Evolutionary conservation across 2,113 vertebrate genomes (phyloP), one percentile per base, ranked within the genome.

Genomic region (Bagarius yarrelli): DNA sequence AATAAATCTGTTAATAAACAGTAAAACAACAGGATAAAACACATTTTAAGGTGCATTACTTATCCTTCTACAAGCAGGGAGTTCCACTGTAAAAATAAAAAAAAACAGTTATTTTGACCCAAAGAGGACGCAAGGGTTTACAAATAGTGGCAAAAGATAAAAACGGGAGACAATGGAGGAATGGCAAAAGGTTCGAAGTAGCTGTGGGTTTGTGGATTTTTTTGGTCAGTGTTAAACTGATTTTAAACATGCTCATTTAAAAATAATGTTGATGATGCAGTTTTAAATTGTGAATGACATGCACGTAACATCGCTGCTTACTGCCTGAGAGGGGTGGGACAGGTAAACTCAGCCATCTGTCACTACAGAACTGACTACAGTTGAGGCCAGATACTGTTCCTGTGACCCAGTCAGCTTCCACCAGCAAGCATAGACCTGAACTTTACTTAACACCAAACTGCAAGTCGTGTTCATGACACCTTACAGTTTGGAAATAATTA

Each of bases 341-440:
- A 5, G 36, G 12, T 57, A 12, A 34, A 21, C 34, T 34, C 74
- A 60, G 73, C 53, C 73, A 76, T 72, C 69, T 72, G 74, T 76
- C 56, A 15, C 74, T 27, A 12, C 56, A 27, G 57, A 61, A 25
- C 74, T 61, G 56, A 40, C 27, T 47, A 15, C 19, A 47, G n/a
- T 30, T 52, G 16, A 30, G 69, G 25, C 69, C 70, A 72, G 25
- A 32, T 4, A 0, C 50, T 53, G 44, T 52, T 21, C 32, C 27
- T 53, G 27, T 53, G 44, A 52, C 30, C 16, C 69, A 53, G 23
- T 30, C 25, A 30, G 69, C 44, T 52, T 12, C 8, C 30, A 25
- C 23, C 36, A 16, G 40, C 8, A 1, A 16, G 16, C n/a, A 52
- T 16, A 52, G n/a, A 71, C 25, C 40, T 50, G 25, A 23, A 30